Percentiles rank a stretch among this genome's conserved stretches.
Conservation (phyloP, 2,113 vertebrate species). For the Periophthalmodon schlosseri region DNA sequence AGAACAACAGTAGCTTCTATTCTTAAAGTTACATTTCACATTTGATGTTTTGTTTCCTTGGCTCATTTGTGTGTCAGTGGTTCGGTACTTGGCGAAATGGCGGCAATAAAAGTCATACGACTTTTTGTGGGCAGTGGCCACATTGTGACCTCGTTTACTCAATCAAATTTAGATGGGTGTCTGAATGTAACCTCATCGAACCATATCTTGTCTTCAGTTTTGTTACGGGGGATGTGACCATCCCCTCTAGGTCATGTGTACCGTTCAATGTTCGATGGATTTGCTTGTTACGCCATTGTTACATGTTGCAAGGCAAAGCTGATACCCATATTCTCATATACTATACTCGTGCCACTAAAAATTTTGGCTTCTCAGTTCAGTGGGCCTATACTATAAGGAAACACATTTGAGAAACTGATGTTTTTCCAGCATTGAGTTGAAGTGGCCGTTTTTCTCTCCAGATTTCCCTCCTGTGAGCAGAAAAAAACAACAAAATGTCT, state of each 20-base stretch:
- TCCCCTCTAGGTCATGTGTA: not conserved
- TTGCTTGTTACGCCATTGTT: not conserved
- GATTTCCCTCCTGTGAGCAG: slow-evolving; percentile 14
- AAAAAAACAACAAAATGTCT: slow-evolving; percentile 47
- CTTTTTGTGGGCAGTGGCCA: not conserved
- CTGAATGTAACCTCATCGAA: not conserved
- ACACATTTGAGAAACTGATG: not conserved
- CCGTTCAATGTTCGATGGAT: slow-evolving; percentile 37
- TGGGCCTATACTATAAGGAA: not conserved
- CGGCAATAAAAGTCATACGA: slow-evolving; percentile 18
- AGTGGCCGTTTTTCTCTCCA: not conserved
- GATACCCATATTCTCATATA: too few species aligned
- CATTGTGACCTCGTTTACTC: too few species aligned
- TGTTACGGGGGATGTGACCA: not conserved
- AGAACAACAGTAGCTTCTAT: not conserved
- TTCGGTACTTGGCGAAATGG: not conserved
- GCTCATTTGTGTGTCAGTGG: not conserved
- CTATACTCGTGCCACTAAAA: too few species aligned
- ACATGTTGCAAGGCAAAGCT: not conserved
- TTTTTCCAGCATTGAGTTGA: not conserved
- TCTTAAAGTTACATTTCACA: not conserved
- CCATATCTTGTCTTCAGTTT: slow-evolving; percentile 1
- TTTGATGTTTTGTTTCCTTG: not conserved
- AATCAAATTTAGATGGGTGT: not conserved
- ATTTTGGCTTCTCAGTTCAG: too few species aligned